Conservation (phyloP, 2,113 vertebrate genomes). For the Regulus satrapa region DNA sequence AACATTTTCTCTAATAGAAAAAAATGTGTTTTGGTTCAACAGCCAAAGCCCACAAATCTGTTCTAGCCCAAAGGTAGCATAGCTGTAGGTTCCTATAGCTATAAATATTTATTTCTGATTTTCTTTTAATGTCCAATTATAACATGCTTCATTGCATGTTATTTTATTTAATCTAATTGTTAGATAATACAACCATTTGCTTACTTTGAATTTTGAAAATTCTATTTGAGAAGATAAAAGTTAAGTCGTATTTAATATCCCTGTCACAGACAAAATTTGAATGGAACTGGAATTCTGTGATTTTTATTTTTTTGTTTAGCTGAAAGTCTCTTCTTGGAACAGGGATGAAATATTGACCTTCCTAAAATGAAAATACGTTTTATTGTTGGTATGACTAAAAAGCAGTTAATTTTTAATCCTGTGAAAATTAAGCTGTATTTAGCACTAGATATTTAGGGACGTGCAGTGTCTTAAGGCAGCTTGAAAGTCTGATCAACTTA, state of each 20-base stretch:
- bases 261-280: neutral
- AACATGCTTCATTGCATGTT: neutral
- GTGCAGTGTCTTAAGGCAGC: neutral
- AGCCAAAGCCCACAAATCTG: neutral
- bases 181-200: neutral
- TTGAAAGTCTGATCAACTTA: neutral
- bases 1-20: neutral
- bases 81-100: neutral
- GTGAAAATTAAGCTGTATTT: neutral
- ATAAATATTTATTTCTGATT: neutral
- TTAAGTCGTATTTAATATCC: neutral
- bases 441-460: neutral
- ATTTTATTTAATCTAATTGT: neutral
- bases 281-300: neutral
- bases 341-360: neutral
- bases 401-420: neutral
- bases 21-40: neutral
- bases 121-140: neutral
- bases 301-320: neutral
- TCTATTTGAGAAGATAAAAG: neutral
- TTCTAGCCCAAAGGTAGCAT: neutral
- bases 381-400: neutral
- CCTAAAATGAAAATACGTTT: neutral
- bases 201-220: neutral
- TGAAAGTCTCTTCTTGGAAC: neutral